phyloP scores from a whole-genome alignment of 92 coral and sea anemone genomes.

The Meandrina meandrites region DNA sequence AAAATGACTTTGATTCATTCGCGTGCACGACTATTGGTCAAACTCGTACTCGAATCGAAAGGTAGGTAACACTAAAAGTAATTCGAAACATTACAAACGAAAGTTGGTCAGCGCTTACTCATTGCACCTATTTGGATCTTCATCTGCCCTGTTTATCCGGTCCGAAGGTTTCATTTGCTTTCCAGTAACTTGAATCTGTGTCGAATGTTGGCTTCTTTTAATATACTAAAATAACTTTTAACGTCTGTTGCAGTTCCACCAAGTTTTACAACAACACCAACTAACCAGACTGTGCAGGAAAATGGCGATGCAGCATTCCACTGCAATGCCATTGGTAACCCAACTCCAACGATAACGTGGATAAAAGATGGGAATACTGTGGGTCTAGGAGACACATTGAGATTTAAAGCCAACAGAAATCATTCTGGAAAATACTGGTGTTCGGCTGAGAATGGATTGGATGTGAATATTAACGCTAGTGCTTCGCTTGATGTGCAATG shows the following conservation, averaged over 20 bases:
- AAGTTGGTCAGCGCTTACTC: too few species aligned
- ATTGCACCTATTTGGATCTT: too few species aligned
- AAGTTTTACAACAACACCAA: constrained; percentile 2
- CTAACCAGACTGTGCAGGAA: not conserved
- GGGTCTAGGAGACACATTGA: not conserved
- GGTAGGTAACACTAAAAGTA: too few species aligned
- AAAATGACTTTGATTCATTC: not conserved
- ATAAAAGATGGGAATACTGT: constrained; percentile 13
- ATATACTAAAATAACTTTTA: not conserved
- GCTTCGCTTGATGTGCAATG: constrained; percentile 33
- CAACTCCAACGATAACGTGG: not conserved
- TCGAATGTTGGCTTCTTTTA: not conserved
- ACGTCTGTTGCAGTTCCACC: not conserved
- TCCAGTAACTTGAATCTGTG: not conserved
- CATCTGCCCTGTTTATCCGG: too few species aligned
- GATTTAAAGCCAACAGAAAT: not conserved
- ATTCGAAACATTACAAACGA: too few species aligned
- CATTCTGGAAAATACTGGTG: not conserved
- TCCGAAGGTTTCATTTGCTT: too few species aligned
- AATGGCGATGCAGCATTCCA: not conserved
- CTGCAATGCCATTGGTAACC: constrained; percentile 5
- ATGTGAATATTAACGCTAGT: not conserved
- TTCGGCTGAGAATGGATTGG: not conserved
- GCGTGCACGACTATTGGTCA: not conserved
- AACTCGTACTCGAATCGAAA: too few species aligned